Evolutionary conservation across 2,797 vertebrate species (phyloP).

Genomic region (Coilia nasus): DNA sequence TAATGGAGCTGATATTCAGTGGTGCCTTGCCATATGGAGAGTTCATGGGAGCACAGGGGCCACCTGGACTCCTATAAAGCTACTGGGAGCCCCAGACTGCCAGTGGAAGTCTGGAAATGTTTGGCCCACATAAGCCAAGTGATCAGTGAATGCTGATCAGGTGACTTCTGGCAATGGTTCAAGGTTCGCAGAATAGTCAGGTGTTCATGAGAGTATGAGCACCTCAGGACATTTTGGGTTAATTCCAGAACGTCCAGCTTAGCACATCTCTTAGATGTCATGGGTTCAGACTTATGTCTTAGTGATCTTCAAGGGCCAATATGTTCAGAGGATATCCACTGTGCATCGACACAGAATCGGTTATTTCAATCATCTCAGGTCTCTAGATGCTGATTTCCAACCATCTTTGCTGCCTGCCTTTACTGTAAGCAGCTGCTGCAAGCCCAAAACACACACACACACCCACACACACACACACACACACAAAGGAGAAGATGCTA

Average conservation of each 20-base stretch:
- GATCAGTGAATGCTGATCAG: slow-evolving; percentile 40
- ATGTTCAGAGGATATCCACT: not conserved
- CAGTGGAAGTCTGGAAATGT: slow-evolving; percentile 35
- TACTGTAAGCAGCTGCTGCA: slow-evolving; percentile 42
- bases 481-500: slow-evolving; percentile 19
- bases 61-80: slow-evolving; percentile 47
- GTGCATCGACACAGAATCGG: not conserved
- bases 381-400: slow-evolving; percentile 32
- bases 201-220: slow-evolving; percentile 35
- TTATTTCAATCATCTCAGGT: slow-evolving; percentile 17
- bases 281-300: not conserved
- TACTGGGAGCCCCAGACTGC: slow-evolving; percentile 27
- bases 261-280: slow-evolving; percentile 18
- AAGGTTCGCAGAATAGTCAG: slow-evolving; percentile 38
- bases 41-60: slow-evolving; percentile 23
- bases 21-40: slow-evolving; percentile 33
- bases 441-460: not conserved
- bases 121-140: slow-evolving; percentile 39
- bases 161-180: slow-evolving; percentile 33
- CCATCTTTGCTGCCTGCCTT: slow-evolving; percentile 33
- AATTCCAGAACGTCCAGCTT: slow-evolving; percentile 18
- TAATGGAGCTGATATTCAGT: slow-evolving; percentile 22
- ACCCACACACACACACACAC: too few relatives aligned
- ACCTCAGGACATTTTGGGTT: slow-evolving; percentile 43
- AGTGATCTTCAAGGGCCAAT: slow-evolving; percentile 17